Conservation (phyloP, 2,113 vertebrate genomes). For the Ifrita kowaldi region DNA sequence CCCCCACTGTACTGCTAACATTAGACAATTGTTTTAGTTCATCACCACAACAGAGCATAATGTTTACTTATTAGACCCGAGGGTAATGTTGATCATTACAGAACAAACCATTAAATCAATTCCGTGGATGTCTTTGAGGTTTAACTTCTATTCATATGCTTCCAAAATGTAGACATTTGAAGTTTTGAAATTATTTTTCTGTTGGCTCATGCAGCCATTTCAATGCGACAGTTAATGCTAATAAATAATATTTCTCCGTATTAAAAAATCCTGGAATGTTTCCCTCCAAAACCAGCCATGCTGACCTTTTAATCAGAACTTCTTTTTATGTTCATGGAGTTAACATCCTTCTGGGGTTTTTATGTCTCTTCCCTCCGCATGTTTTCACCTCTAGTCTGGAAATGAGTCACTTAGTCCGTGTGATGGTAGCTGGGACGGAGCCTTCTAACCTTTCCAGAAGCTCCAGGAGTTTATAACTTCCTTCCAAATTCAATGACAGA, state of each 20-base stretch:
- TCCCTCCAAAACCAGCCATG: neutral
- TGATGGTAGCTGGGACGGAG: conserved; percentile 32
- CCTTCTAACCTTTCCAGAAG: conserved; percentile 58
- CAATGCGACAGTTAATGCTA: conserved; percentile 20
- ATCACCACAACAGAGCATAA: conserved; percentile 61
- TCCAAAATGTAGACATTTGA: conserved; percentile 41
- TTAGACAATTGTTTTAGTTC: conserved; percentile 63
- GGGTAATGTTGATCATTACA: conserved; percentile 59
- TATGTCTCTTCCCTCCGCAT: conserved; percentile 39
- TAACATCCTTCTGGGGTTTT: conserved; percentile 58
- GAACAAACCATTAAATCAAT: conserved; percentile 69
- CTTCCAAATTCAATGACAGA: conserved; percentile 12
- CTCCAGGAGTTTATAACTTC: conserved; percentile 30
- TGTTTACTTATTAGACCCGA: conserved; percentile 66
- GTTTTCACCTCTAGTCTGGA: conserved; percentile 61
- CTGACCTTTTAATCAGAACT: conserved; percentile 59
- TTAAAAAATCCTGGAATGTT: conserved; percentile 13
- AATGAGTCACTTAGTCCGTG: conserved; percentile 60
- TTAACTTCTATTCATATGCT: conserved; percentile 37
- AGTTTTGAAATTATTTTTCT: conserved; percentile 53
- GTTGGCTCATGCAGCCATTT: neutral
- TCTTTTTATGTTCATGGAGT: conserved; percentile 22
- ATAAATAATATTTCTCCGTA: conserved; percentile 24
- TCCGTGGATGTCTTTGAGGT: conserved; percentile 57
- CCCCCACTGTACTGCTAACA: conserved; percentile 11